Percentiles rank a stretch among this genome's conserved stretches.
These are phyloP conservation scores for Epinephelus coioides DNA, from an alignment of 2,797 vertebrate genomes.

Conservation along the genomic window DNA sequence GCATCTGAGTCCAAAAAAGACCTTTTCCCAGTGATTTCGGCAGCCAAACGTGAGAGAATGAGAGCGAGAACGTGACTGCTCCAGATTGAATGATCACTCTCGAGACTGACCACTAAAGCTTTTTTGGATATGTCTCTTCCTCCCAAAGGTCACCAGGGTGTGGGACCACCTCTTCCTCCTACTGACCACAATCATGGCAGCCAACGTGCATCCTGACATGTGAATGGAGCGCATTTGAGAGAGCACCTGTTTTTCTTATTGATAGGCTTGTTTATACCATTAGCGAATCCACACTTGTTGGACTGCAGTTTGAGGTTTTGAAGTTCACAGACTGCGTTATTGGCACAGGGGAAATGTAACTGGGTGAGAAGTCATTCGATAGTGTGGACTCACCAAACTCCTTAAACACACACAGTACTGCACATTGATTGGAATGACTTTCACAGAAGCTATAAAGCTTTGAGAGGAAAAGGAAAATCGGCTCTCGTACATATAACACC, in stretches of 20 bases:
- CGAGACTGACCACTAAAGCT: constrained; percentile 48
- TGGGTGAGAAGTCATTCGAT: constrained; percentile 74
- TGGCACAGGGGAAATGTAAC: constrained; percentile 63
- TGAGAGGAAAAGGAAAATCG: constrained; percentile 45
- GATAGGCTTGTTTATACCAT: constrained; percentile 66
- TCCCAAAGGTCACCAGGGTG: constrained; percentile 50
- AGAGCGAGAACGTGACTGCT: constrained; percentile 17
- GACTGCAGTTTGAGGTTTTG: constrained; percentile 37
- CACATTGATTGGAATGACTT: constrained; percentile 69
- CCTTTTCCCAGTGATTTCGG: constrained; percentile 36
- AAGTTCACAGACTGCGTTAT: constrained; percentile 66
- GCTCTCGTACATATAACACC: constrained; percentile 54
- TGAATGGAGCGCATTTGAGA: constrained; percentile 50
- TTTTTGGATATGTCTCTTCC: constrained; percentile 49
- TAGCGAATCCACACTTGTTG: constrained; percentile 63
- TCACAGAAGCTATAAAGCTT: constrained; percentile 64
- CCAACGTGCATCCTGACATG: constrained; percentile 51
- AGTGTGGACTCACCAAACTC: constrained; percentile 54
- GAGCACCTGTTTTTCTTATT: constrained; percentile 76
- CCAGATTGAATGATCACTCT: constrained; percentile 41
- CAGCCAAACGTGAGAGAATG: constrained; percentile 42
- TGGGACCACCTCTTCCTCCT: constrained; percentile 43
- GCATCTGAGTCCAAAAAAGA: constrained; percentile 39
- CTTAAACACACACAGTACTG: constrained; percentile 49
- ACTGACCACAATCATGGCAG: constrained; percentile 37